Percentiles rank a stretch among this genome's conserved stretches.
phyloP scores from a whole-genome alignment of 2,888 invertebrate genomes.

The Lymantria monacha region DNA sequence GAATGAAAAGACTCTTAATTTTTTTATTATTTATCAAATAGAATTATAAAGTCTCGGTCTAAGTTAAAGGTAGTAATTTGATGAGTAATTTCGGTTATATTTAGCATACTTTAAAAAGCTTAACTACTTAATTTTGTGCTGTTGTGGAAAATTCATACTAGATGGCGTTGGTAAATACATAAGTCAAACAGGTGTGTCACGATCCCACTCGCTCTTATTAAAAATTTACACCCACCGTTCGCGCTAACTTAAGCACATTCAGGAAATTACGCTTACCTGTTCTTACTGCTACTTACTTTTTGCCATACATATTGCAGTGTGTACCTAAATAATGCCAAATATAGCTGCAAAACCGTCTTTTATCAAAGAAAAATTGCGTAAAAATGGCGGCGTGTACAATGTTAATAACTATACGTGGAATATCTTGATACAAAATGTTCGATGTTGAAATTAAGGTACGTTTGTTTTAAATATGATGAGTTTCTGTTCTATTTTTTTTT shows the following conservation, averaged over 20 bases:
- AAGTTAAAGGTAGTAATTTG: too few species aligned
- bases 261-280: conserved; percentile 3
- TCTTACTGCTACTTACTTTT: not conserved
- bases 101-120: too few species aligned
- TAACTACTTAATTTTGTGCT: not conserved
- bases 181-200: conserved; percentile 46
- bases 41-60: too few species aligned
- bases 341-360: conserved; percentile 8
- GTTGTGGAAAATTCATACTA: not conserved
- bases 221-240: conserved; percentile 41
- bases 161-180: conserved; percentile 14
- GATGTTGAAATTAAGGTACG: too few species aligned
- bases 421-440: too few species aligned
- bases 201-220: conserved; percentile 50
- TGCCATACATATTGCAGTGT: not conserved
- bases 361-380: conserved; percentile 29
- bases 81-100: too few species aligned
- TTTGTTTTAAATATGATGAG: too few species aligned
- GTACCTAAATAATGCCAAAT: conserved; percentile 16
- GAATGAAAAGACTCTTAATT: too few species aligned
- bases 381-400: conserved; percentile 14
- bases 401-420: too few species aligned
- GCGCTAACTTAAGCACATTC: conserved; percentile 7
- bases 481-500: too few species aligned
- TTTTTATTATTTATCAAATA: too few species aligned